A percentile compares a stretch with the other conserved stretches of the same genome.
Evolutionary conservation across 2,888 invertebrate species (phyloP).

Genomic region (Polylopha cassiicola): DNA sequence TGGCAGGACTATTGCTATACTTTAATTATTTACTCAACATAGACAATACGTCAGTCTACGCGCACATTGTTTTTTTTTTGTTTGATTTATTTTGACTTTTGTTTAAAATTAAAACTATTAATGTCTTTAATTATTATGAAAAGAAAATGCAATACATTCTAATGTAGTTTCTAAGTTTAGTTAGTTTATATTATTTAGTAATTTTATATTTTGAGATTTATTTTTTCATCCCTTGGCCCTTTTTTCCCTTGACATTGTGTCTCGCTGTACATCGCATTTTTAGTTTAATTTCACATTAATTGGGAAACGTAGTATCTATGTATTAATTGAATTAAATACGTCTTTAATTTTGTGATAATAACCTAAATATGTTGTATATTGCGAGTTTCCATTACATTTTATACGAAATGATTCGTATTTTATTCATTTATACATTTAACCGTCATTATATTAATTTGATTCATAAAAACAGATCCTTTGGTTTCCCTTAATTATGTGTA

Average conservation of each 20-base stretch:
- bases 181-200: constrained; percentile 45
- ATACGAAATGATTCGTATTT: constrained; percentile 1
- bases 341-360: constrained; percentile 1
- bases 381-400: too few relatives aligned
- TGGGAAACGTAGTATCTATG: constrained; percentile 11
- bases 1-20: too few relatives aligned
- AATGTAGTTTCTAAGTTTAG: constrained; percentile 55
- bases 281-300: constrained; percentile 20
- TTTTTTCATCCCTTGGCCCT: constrained; percentile 34
- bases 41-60: too few relatives aligned
- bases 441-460: constrained; percentile 16
- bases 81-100: constrained; percentile 41
- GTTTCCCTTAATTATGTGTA: constrained; percentile 3
- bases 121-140: constrained; percentile 31
- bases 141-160: constrained; percentile 66
- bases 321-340: constrained; percentile 12
- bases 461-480: constrained; percentile 6
- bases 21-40: too few relatives aligned
- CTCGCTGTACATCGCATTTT: constrained; percentile 26
- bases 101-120: constrained; percentile 10
- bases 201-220: constrained; percentile 41
- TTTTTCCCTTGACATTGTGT: constrained; percentile 35
- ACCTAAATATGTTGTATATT: too few relatives aligned
- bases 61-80: constrained; percentile 39
- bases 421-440: constrained; percentile 7